Percentiles rank a stretch among this genome's conserved stretches.
These are phyloP conservation scores for Argya squamiceps DNA, from an alignment of 2,797 vertebrate species.

Conservation along the genomic window DNA sequence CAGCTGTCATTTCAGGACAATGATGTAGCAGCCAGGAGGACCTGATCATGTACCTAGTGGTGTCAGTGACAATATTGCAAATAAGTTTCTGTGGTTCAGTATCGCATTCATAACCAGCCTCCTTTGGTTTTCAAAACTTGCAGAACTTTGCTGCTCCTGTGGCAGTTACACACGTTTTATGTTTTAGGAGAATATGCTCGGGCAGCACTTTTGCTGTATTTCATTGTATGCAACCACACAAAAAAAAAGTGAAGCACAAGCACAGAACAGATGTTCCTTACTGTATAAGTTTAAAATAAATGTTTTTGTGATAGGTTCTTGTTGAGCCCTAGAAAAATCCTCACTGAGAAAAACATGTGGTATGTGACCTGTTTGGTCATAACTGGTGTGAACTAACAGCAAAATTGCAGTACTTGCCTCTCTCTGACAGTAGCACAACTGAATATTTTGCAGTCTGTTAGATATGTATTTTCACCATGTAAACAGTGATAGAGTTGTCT, in stretches of 20 bases:
- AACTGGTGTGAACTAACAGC: neutral
- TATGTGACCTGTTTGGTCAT: neutral
- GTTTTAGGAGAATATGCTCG: neutral
- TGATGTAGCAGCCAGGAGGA: neutral
- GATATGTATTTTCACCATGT: neutral
- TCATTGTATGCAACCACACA: neutral
- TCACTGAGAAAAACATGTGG: neutral
- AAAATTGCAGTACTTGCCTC: neutral
- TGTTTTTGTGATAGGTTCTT: neutral
- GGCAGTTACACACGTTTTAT: neutral
- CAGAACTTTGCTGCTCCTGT: neutral
- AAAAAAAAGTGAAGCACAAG: neutral
- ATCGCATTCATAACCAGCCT: neutral
- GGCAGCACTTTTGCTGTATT: neutral
- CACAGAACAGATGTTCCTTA: constrained; percentile 2
- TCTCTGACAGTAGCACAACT: neutral
- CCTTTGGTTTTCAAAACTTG: neutral
- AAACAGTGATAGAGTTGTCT: neutral
- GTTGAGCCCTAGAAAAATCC: constrained; percentile 12
- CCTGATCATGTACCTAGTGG: rapidly evolving
- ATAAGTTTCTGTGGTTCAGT: neutral
- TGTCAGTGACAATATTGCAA: neutral
- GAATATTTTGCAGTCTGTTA: neutral
- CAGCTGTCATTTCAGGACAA: neutral
- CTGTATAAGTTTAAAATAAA: constrained; percentile 1